Evolutionary conservation across 2,113 vertebrate species (phyloP), one percentile per base, ranked within the genome.

Genomic region (Strix aluco): DNA sequence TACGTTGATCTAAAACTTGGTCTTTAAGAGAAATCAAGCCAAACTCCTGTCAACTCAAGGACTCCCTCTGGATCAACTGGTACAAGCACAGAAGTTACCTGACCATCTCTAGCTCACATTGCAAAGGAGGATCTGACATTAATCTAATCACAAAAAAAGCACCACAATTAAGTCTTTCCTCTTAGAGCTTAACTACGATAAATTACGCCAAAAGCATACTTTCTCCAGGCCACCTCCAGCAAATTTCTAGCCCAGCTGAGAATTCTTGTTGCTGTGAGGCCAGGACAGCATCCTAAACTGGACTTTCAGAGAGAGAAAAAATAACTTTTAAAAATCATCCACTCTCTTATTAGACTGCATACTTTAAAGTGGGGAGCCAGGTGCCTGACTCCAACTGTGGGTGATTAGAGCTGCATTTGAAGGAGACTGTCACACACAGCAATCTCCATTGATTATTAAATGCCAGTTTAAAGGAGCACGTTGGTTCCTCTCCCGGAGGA

Each of bases 21-120:
- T 79, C 74, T 80, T 90, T 38, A 66, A 69, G 81, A 77, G 86
- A 52, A 92, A 91, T 83, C 74, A 91, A 95, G 63, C 46, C 84
- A 94, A 90, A 25, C 38, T 83, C 74, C 91, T 83, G 58, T 51
- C 86, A 97, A 1, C 38, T 83, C 66, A 96, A 96, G 81, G 58
- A 71, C 62, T 94, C 96, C 95, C 93, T 73, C 83, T 9, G 74
- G 94, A 69, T 91, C 2, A 0, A 58, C 27, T 8, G 16, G 44
- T n/a, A 18, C 0, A 82, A 94, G 30, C 58, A 73, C 40, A 2
- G 18, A 42, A 21, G 49, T 61, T 62, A 72, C 36, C 70, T 88
- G 73, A 69, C 27, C 73, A 54, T 34, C 80, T 92, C 86, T 1
- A 91, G 86, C 70, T 92, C 40, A 2, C 7, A 5, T 49, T 81